Evolutionary conservation across 2,113 vertebrate genomes (phyloP).

Genomic region (Urocolius indicus): DNA sequence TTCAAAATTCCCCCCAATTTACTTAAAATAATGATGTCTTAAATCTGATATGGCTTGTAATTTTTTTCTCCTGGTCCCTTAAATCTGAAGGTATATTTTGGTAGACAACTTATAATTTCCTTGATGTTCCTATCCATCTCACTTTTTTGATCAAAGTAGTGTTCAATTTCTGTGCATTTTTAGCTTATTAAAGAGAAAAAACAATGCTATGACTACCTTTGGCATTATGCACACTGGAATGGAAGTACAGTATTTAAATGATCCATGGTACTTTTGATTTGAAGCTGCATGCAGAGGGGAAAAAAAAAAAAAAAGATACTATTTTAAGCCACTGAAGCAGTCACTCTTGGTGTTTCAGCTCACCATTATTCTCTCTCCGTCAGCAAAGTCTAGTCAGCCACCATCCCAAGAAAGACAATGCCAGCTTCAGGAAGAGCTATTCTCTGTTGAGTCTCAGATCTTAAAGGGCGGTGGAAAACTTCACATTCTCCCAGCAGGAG

Average conservation of each 20-base stretch:
- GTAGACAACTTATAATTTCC: background rate
- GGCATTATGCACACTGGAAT: background rate
- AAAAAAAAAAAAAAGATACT: background rate
- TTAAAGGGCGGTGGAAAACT: conserved; percentile 55
- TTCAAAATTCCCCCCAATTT: background rate
- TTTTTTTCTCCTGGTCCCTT: background rate
- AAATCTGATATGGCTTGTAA: background rate
- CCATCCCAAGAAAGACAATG: conserved; percentile 16
- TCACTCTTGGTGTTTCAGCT: conserved; percentile 1
- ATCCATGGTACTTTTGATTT: conserved; percentile 13
- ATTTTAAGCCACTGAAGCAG: conserved; percentile 21
- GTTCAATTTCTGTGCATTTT: background rate
- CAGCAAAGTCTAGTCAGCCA: conserved; percentile 10
- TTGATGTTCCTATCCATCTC: background rate
- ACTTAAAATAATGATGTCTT: background rate
- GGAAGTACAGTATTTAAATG: conserved; percentile 35
- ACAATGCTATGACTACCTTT: background rate
- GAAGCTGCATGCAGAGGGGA: background rate
- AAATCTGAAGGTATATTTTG: background rate
- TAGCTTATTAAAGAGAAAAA: conserved; percentile 1
- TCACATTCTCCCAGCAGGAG: conserved; percentile 65
- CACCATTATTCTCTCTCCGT: background rate
- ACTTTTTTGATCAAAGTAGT: background rate
- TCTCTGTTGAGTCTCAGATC: conserved; percentile 51
- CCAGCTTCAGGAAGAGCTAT: conserved; percentile 17